Evolutionary conservation across 2,888 invertebrate species (phyloP).

Genomic region (Tanypteryx hageni): DNA sequence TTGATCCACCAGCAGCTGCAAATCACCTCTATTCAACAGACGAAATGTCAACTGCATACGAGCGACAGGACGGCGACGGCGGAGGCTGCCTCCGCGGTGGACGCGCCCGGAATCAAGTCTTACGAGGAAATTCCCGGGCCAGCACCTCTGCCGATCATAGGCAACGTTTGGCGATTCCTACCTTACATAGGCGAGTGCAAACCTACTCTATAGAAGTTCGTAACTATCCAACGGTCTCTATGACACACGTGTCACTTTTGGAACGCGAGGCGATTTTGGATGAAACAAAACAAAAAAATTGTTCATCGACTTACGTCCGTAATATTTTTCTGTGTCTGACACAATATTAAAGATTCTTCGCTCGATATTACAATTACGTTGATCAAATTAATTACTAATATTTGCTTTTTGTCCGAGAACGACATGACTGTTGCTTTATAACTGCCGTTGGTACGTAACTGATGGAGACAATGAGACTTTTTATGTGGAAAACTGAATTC

Average conservation of each 20-base stretch:
- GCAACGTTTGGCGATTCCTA: not conserved
- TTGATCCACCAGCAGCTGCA: not conserved
- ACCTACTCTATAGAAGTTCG: not conserved
- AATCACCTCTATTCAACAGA: not conserved
- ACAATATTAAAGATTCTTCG: too few species aligned
- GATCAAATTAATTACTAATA: too few species aligned
- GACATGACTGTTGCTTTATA: too few species aligned
- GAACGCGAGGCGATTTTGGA: not conserved
- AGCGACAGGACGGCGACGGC: not conserved
- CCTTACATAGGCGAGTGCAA: conserved; percentile 15
- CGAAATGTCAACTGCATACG: not conserved
- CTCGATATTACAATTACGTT: too few species aligned
- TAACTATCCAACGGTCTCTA: not conserved
- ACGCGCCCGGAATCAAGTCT: not conserved
- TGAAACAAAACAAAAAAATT: not conserved
- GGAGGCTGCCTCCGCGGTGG: not conserved
- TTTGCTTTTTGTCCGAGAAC: too few species aligned
- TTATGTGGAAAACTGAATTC: too few species aligned
- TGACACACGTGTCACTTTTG: not conserved
- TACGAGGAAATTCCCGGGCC: conserved; percentile 32
- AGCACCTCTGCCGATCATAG: conserved; percentile 28
- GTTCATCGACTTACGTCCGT: not conserved
- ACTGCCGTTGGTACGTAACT: too few species aligned
- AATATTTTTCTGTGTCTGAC: too few species aligned
- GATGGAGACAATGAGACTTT: too few species aligned